Conservation (phyloP, 92 coral and sea anemone species). For the Diadumene lineata region DNA sequence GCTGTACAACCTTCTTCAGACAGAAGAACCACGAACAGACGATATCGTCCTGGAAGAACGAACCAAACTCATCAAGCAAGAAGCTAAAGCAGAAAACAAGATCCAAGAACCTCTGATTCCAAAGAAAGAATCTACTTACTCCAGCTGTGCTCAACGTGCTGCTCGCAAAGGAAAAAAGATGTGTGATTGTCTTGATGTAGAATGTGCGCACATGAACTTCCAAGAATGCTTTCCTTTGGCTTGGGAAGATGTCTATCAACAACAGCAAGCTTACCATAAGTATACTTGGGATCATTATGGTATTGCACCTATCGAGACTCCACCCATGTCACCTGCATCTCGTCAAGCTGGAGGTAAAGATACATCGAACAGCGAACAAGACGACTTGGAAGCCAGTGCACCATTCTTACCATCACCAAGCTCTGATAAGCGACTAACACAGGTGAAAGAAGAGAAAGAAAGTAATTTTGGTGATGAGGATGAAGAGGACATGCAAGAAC, state of each 20-base stretch:
- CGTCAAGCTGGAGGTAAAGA: conserved; percentile 8
- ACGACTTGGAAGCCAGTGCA: conserved; percentile 26
- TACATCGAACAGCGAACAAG: background rate
- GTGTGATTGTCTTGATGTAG: conserved; percentile 65
- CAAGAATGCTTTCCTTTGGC: conserved; percentile 74
- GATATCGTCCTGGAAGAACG: conserved; percentile 77
- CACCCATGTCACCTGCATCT: conserved; percentile 29
- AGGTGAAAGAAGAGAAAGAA: conserved; percentile 31
- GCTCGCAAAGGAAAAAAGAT: conserved; percentile 41
- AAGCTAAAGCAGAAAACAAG: conserved; percentile 51
- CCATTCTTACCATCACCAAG: conserved; percentile 53
- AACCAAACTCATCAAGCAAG: conserved; percentile 68
- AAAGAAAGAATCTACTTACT: conserved; percentile 48
- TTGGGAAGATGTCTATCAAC: conserved; percentile 76
- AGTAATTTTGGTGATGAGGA: conserved; percentile 41
- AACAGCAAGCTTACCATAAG: conserved; percentile 64
- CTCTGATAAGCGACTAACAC: conserved; percentile 21
- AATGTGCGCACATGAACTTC: conserved; percentile 74
- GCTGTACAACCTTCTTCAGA: conserved; percentile 56
- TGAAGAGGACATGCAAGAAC: conserved; percentile 60
- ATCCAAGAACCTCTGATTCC: conserved; percentile 14
- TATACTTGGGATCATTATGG: conserved; percentile 61
- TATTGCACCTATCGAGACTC: conserved; percentile 34
- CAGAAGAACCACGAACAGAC: conserved; percentile 53
- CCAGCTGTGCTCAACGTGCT: conserved; percentile 31